Percentiles rank a stretch among this genome's conserved stretches.
These are phyloP conservation scores for Xiphophorus maculatus DNA, from an alignment of 2,113 vertebrate genomes.

Conservation along the genomic window DNA sequence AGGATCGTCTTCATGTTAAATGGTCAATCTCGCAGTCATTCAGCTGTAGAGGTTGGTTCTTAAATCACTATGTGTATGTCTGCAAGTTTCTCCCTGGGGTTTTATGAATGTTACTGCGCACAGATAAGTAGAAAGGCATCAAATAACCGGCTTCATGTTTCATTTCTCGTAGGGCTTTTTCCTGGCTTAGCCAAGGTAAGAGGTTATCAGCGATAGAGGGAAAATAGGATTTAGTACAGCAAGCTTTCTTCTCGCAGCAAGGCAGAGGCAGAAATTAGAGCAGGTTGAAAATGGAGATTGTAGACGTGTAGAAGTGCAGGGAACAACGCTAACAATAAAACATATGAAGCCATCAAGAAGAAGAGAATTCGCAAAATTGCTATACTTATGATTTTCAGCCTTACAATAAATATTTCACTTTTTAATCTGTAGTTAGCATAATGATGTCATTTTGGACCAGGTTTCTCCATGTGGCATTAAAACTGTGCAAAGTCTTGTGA, in stretches of 20 bases:
- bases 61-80: conserved; percentile 14
- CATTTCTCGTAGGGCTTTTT: conserved; percentile 62
- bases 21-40: conserved; percentile 27
- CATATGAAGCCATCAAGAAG: neutral
- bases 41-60: conserved; percentile 43
- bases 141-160: conserved; percentile 63
- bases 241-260: conserved; percentile 43
- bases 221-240: conserved; percentile 57
- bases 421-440: neutral
- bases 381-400: neutral
- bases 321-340: neutral
- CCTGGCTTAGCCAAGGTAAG: conserved; percentile 60
- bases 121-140: conserved; percentile 56
- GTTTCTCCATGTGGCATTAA: conserved; percentile 3
- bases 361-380: neutral
- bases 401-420: neutral
- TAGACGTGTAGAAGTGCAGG: conserved; percentile 11
- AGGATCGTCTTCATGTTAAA: conserved; percentile 50
- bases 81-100: conserved; percentile 8
- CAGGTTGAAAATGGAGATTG: conserved; percentile 36
- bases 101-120: conserved; percentile 45
- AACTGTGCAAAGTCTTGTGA: neutral
- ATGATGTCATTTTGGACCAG: conserved; percentile 1
- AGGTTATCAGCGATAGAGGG: conserved; percentile 61
- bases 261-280: conserved; percentile 43